These are phyloP conservation scores for Chironomus striatipennis DNA, from an alignment of 1,140 invertebrate species.

Conservation along the genomic window DNA sequence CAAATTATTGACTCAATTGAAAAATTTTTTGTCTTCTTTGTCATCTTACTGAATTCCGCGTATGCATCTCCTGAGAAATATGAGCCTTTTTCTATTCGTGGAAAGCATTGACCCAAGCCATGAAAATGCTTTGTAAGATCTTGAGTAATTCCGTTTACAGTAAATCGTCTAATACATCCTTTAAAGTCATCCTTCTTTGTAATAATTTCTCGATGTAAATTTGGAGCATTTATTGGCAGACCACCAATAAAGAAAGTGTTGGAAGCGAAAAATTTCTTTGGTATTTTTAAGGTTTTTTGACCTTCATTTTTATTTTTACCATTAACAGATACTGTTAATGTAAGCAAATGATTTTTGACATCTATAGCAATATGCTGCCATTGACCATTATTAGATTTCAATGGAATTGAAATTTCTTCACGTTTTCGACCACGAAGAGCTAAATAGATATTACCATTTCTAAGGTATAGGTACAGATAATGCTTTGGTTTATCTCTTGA, in stretches of 20 bases:
- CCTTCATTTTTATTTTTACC: constrained; percentile 47
- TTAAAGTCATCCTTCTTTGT: constrained; percentile 64
- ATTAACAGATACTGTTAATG: constrained; percentile 59
- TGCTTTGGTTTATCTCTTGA: constrained; percentile 56
- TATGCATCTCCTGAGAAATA: constrained; percentile 78
- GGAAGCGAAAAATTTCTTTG: constrained; percentile 56
- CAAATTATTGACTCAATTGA: constrained; percentile 30
- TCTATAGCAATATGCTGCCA: constrained; percentile 70
- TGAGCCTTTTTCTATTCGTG: constrained; percentile 72
- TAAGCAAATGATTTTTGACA: constrained; percentile 53
- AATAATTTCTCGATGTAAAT: constrained; percentile 40
- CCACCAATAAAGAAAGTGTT: constrained; percentile 73
- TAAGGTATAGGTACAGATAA: constrained; percentile 61
- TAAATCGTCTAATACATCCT: constrained; percentile 70
- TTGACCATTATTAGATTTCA: constrained; percentile 64
- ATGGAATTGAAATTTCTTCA: constrained; percentile 51
- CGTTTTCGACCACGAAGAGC: constrained; percentile 56
- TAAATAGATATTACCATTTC: constrained; percentile 60
- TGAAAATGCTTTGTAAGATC: constrained; percentile 62
- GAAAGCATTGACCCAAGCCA: constrained; percentile 79
- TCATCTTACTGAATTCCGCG: constrained; percentile 65
- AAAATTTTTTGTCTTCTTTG: constrained; percentile 19
- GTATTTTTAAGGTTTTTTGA: constrained; percentile 47
- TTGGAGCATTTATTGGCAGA: constrained; percentile 48
- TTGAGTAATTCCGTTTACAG: constrained; percentile 62